Evolutionary conservation across 2,888 invertebrate genomes (phyloP), one percentile per base, ranked within the genome.

Genomic region (Monopis laevigella): DNA sequence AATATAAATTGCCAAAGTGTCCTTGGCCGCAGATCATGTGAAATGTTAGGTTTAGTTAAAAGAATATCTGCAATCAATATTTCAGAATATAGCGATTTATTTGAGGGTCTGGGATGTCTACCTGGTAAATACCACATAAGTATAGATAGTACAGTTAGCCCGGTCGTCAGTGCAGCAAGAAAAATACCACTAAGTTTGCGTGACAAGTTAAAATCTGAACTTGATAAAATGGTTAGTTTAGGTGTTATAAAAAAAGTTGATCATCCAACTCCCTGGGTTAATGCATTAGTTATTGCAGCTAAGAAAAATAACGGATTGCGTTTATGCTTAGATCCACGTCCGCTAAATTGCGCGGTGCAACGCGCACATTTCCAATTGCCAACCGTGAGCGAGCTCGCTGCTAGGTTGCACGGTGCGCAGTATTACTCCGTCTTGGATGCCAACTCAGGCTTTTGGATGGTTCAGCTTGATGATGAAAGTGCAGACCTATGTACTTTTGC

Each of bases 391-490:
- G 40, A 40, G 21, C n/a, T 53, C n/a, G 42, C 46, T 0, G 26
- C 45, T 1, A 43, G 42, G n/a, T 24, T 48, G 10, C 14, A 34
- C 6, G 48, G 48, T 7, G 49, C 41, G 3, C 14, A 11, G 18
- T 48, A 42, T 36, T 48, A 45, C 40, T 42, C 39, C 5, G 45
- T 45, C 28, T 27, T 52, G 13, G 51, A 52, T 27, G 51, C 48
- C 2, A 43, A 40, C 6, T 47, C 45, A n/a, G 49, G 49, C 2
- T 55, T 50, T 28, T 53, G 52, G 52, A 38, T 39, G 24, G 17
- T 49, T 1, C 16, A 46, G 8, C n/a, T 51, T 11, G 48, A 51
- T 29, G 43, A 44, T 5, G 43, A 43, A 3, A 51, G 52, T 35
- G 47, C 51, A 1, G 46, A 40, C 21, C 29, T 53, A 5, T 34